phyloP scores from a whole-genome alignment of 2,113 vertebrate species.

The Anguilla japonica region DNA sequence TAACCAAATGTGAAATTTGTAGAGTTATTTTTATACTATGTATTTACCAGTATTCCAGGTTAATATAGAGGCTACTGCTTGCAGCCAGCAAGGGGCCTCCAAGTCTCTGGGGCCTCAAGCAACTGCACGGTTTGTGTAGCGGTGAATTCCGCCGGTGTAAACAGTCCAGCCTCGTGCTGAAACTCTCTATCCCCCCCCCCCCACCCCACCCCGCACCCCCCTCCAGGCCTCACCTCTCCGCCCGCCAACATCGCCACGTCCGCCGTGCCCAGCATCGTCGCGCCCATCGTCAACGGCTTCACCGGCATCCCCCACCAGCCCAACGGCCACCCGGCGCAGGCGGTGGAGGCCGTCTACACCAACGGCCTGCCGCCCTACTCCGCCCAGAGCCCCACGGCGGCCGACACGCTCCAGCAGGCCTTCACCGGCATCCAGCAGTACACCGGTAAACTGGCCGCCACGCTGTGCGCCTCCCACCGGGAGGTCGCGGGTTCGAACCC shows the following conservation, averaged over 20 bases:
- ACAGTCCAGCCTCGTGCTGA: too few relatives aligned
- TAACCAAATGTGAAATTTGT: too few relatives aligned
- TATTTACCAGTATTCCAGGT: too few relatives aligned
- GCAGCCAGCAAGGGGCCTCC: too few relatives aligned
- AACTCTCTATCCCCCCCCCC: too few relatives aligned
- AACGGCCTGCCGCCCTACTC: conserved; percentile 81
- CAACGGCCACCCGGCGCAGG: conserved; percentile 74
- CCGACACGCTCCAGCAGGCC: conserved; percentile 81
- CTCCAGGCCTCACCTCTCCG: conserved; percentile 77
- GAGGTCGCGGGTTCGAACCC: neutral
- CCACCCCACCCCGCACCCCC: conserved; percentile 40
- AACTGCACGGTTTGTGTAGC: too few relatives aligned
- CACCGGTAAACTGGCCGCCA: conserved; percentile 67
- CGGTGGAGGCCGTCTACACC: conserved; percentile 80
- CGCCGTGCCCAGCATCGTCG: conserved; percentile 73
- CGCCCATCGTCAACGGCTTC: conserved; percentile 80
- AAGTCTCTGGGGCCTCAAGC: too few relatives aligned
- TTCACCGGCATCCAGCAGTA: conserved; percentile 85
- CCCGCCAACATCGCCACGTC: conserved; percentile 77
- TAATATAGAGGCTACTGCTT: too few relatives aligned
- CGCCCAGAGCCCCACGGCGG: conserved; percentile 82
- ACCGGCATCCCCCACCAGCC: conserved; percentile 77
- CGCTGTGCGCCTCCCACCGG: too few relatives aligned
- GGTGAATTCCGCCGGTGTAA: too few relatives aligned
- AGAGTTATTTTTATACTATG: too few relatives aligned